Evolutionary conservation across 2,888 invertebrate genomes (phyloP).

Genomic region (Pteria penguin): DNA sequence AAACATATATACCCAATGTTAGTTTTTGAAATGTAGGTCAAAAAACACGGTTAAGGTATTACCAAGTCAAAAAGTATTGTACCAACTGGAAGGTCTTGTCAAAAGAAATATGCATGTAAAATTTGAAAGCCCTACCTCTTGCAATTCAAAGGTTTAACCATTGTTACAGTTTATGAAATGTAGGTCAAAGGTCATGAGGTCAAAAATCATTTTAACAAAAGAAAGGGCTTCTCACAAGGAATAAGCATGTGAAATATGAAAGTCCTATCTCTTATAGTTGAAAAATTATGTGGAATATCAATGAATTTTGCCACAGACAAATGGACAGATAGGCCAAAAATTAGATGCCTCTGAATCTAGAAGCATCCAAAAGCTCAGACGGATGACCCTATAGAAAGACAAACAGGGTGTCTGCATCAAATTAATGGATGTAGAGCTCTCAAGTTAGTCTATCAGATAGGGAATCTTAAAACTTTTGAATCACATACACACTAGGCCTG

Average conservation of each 20-base stretch:
- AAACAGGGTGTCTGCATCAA: no score
- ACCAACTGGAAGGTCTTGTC: background rate
- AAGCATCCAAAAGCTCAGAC: no score
- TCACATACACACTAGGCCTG: no score
- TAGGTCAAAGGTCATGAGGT: background rate
- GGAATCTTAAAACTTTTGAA: no score
- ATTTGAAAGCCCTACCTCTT: background rate
- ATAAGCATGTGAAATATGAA: background rate
- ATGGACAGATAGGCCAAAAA: background rate
- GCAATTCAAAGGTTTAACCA: background rate
- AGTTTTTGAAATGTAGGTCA: background rate
- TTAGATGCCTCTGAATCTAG: no score
- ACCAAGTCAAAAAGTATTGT: background rate
- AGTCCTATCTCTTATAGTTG: background rate
- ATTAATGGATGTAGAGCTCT: no score
- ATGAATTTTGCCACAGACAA: background rate
- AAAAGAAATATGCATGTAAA: background rate
- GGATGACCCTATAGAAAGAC: no score
- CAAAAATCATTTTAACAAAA: background rate
- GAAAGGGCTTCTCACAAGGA: background rate
- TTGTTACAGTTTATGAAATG: background rate
- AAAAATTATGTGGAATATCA: background rate
- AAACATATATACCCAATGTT: background rate
- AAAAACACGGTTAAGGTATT: background rate
- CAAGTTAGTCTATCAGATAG: no score